phyloP scores from a whole-genome alignment of 2,113 vertebrate species.

The Microcebus jonahi region DNA sequence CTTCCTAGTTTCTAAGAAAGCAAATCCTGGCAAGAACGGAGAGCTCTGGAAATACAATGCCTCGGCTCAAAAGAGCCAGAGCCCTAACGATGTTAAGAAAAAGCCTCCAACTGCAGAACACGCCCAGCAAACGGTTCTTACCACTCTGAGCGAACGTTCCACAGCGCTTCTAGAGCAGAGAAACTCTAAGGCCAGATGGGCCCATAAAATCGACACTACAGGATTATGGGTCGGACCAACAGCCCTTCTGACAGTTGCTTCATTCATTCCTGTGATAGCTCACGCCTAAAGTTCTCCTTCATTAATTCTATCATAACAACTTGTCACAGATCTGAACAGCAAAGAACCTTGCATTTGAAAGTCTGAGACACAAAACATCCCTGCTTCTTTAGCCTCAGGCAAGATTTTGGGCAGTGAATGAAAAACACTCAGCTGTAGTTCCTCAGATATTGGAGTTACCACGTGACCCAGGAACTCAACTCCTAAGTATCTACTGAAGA shows the following conservation, averaged over 20 bases:
- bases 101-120: not conserved
- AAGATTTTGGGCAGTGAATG: not conserved
- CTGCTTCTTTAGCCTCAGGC: not conserved
- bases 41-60: not conserved
- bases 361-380: too few relatives aligned
- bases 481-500: accelerated
- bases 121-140: accelerated
- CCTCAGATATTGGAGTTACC: not conserved
- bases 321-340: not conserved
- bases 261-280: not conserved
- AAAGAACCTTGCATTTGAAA: not conserved
- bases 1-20: conserved; percentile 11
- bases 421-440: not conserved
- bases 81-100: not conserved
- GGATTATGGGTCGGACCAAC: not conserved
- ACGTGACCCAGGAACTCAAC: not conserved
- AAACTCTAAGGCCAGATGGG: accelerated
- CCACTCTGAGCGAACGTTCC: accelerated
- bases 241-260: not conserved
- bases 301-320: not conserved
- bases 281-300: not conserved
- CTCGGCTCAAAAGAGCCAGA: not conserved
- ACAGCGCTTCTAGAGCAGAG: not conserved
- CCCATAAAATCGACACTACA: accelerated
- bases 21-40: not conserved